Evolutionary conservation across 2,888 invertebrate species (phyloP), one percentile per base, ranked within the genome.

Genomic region (Stenichneumon culpator): DNA sequence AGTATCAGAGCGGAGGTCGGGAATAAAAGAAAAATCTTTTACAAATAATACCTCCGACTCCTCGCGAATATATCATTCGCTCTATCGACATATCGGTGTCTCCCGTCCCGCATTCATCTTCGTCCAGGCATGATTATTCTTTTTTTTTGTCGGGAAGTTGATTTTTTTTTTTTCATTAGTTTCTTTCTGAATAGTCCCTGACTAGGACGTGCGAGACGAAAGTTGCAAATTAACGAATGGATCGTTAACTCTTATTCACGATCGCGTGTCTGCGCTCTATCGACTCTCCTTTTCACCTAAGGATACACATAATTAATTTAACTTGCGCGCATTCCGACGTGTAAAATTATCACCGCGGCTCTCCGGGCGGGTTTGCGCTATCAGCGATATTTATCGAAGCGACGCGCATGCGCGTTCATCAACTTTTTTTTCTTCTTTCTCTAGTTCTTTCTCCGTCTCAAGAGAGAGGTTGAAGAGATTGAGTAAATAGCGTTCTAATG

Each of bases 401-500:
- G 60, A 69, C 28, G 25, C 22, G 60, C 22, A 19, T 44, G 39
- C 32, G 36, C 52, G 11, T 39, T 69, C 44, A 69, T 73, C 74
- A 60, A 74, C 57, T 32, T 67, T 28, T 63, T 19, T 65, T 60
- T 25, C 22, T 25, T 14, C 4, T 54, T 63, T 79, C 22, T 60
- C 70, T n/a, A 28, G 72, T 22, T 39, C 7, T 47, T 54, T 44
- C 22, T 36, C 22, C 72, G 57, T 72, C 19, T 22, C 3, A 3
- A 36, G 63, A 68, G 52, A 36, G 28, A 19, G n/a, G 16, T 25
- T 36, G 36, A 78, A 68, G 67, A 75, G 73, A 54, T 60, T 44
- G 36, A 63, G 65, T 73, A 73, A 83, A 83, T 80, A 73, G 28
- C 72, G 83, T 83, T 86, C 80, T 77, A 68, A 72, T 86, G 83